Base-by-base conservation (phyloP, 2,113 vertebrate genomes). In the Vicugna pacos region DNA sequence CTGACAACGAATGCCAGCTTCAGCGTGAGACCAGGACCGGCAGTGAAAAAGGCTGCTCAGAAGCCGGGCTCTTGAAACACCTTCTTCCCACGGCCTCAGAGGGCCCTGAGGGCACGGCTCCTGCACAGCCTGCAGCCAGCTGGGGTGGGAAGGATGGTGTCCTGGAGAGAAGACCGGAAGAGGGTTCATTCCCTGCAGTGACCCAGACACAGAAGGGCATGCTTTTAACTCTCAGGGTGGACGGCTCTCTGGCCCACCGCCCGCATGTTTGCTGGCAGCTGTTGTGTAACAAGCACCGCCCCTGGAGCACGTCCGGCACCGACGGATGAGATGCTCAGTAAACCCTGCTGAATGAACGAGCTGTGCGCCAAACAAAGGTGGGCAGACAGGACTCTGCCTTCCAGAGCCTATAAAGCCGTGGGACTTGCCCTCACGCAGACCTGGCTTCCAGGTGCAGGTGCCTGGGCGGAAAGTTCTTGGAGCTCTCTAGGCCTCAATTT, bases 11-110 rank as follows among this genome's bases (percentile, higher is more conserved):
- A 83, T 84, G 48, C 81, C 56, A 0, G 7, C 72, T 65, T 54
- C 89, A 72, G 50, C 80, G 9, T 11, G 76, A 50, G 56, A 46
- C 22, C 24, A 28, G 88, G 38, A 28, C n/a, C 30, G 16, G 70
- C 38, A 7, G 70, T 14, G 14, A 48, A 1, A 0, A 38, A n/a
- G 28, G 15, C 65, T 11, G 42, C 42, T 83, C 0, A 0, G 15
- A 64, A 87, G n/a, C 20, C 65, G 35, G 81, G 80, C 72, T 35
- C 80, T 80, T 38, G 38, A 75, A 87, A 86, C 3, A 20, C 20
- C 20, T 79, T 54, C 60, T 28, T 95, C 70, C 69, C 11, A 9
- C 4, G 9, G 85, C 28, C 56, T 15, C 28, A 20, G 58, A 89
- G 58, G 60, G 70, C 48, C 17, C 30, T 46, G 79, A 93, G 73